These are phyloP conservation scores for Rhizomys pruinosus DNA, from an alignment of 2,113 vertebrate genomes.

Conservation along the genomic window DNA sequence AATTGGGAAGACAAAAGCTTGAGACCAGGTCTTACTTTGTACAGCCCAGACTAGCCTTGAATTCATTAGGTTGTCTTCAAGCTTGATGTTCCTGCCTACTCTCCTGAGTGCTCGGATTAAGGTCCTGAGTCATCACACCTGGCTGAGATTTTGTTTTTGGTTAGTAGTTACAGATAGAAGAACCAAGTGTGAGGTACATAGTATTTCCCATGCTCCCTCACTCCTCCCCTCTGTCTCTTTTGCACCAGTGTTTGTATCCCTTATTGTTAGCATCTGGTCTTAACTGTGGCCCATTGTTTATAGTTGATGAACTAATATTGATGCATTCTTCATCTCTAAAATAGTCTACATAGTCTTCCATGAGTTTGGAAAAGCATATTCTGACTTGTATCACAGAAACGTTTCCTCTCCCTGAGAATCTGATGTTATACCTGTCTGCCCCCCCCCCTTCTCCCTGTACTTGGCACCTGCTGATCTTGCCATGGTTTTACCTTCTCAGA, in stretches of 20 bases:
- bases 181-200: not conserved
- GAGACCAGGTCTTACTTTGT: not conserved
- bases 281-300: not conserved
- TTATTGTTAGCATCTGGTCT: not conserved
- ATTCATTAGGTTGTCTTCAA: not conserved
- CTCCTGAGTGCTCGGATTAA: not conserved
- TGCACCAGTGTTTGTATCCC: not conserved
- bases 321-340: not conserved
- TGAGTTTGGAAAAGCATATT: not conserved
- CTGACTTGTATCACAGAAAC: not conserved
- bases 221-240: too few relatives aligned
- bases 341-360: not conserved
- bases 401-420: not conserved
- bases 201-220: not conserved
- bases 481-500: not conserved
- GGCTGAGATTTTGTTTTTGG: constrained; percentile 27
- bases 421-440: not conserved
- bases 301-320: not conserved
- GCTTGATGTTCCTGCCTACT: not conserved
- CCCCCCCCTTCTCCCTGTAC: too few relatives aligned
- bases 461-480: not conserved
- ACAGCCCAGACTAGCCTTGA: not conserved
- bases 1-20: not conserved
- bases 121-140: not conserved
- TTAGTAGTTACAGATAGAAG: constrained; percentile 29